Evolutionary conservation across 2,797 vertebrate genomes (phyloP).

Genomic region (Spinus pinus): DNA sequence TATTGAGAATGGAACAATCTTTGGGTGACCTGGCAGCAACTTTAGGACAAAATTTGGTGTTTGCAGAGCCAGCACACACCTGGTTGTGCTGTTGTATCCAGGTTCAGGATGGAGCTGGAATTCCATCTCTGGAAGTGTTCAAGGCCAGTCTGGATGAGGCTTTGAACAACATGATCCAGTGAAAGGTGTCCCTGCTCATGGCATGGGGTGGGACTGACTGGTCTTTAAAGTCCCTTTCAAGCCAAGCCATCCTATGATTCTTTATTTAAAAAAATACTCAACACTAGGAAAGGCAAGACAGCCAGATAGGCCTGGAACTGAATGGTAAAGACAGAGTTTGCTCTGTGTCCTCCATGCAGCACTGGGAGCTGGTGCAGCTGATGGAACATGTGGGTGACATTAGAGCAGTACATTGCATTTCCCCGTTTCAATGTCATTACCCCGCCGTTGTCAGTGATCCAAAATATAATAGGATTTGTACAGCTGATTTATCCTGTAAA

Average conservation of each 20-base stretch:
- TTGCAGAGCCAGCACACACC: background rate
- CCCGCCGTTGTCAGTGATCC: conserved; percentile 35
- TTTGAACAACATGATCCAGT: background rate
- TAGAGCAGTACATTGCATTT: background rate
- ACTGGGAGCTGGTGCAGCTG: background rate
- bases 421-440: conserved; percentile 37
- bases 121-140: background rate
- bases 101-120: background rate
- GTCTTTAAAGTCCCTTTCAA: background rate
- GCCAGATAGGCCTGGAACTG: background rate
- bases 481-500: conserved; percentile 66
- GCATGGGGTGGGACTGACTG: background rate
- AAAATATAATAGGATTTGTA: conserved; percentile 72
- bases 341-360: background rate
- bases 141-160: background rate
- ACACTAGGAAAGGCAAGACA: background rate
- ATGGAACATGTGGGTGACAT: conserved; percentile 29
- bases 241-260: background rate
- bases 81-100: background rate
- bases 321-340: background rate
- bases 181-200: background rate
- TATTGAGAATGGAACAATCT: background rate
- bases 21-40: accelerated
- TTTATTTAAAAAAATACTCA: background rate
- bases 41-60: accelerated